These are phyloP conservation scores for Epinotia demarniana DNA, from an alignment of 2,888 invertebrate genomes.

Conservation along the genomic window DNA sequence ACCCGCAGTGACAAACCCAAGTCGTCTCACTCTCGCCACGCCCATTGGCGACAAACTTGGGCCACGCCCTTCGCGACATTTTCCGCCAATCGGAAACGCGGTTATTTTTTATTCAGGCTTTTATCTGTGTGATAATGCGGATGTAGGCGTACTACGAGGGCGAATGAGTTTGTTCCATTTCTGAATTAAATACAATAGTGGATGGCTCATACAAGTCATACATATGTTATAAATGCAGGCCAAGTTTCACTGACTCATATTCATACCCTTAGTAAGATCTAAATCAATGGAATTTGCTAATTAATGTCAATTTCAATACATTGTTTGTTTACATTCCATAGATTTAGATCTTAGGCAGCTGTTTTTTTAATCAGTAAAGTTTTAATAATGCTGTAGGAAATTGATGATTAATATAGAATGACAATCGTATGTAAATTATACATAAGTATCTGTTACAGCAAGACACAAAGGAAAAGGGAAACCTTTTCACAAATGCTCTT, in stretches of 20 bases:
- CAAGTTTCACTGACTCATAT: not conserved
- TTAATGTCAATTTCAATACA: too few relatives aligned
- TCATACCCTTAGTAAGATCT: not conserved
- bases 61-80: slow-evolving; percentile 80
- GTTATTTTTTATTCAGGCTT: slow-evolving; percentile 61
- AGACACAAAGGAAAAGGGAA: not conserved
- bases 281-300: too few relatives aligned
- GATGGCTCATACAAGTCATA: not conserved
- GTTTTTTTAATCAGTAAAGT: not conserved
- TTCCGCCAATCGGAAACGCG: slow-evolving; percentile 69
- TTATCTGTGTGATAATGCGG: slow-evolving; percentile 9
- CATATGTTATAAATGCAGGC: not conserved
- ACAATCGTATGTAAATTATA: not conserved
- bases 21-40: slow-evolving; percentile 72
- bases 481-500: not conserved
- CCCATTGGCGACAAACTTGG: slow-evolving; percentile 79
- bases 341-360: too few relatives aligned
- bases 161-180: slow-evolving; percentile 8
- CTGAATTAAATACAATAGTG: not conserved
- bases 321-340: too few relatives aligned
- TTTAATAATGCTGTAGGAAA: not conserved
- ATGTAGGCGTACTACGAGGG: slow-evolving; percentile 26
- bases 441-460: not conserved
- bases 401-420: not conserved
- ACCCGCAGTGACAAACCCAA: slow-evolving; percentile 72